These are phyloP conservation scores for Sphyrna mokarran DNA, from an alignment of 2,113 vertebrate species.

Conservation along the genomic window DNA sequence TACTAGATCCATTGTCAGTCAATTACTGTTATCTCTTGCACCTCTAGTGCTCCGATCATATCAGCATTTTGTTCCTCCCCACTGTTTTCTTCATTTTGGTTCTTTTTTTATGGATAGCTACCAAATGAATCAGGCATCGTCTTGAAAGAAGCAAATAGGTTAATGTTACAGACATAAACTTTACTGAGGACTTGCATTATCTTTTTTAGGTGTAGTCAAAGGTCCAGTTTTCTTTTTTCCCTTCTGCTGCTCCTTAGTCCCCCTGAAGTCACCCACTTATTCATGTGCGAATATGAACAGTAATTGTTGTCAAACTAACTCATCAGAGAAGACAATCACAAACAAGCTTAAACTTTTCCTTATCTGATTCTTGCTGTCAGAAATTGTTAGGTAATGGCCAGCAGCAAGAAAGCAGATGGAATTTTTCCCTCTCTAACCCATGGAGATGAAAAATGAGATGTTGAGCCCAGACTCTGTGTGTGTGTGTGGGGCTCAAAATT, in stretches of 20 bases:
- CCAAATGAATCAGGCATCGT: background rate
- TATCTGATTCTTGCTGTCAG: background rate
- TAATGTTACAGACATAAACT: background rate
- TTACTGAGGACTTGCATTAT: background rate
- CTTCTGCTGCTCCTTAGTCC: background rate
- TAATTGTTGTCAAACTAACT: background rate
- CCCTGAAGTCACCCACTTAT: background rate
- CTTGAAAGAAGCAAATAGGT: background rate
- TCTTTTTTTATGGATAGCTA: background rate
- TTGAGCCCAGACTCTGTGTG: too few species aligned
- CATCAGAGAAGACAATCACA: background rate
- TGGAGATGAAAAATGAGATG: background rate
- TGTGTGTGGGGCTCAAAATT: too few species aligned
- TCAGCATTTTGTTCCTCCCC: background rate
- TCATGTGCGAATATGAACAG: background rate
- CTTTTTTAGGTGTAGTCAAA: background rate
- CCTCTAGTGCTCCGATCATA: background rate
- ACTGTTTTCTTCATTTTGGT: background rate
- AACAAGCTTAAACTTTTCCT: background rate
- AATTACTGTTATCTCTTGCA: background rate
- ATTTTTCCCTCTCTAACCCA: background rate
- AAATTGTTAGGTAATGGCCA: background rate
- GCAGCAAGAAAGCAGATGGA: background rate
- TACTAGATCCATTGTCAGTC: background rate
- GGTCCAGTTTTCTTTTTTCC: background rate